Percentiles rank a stretch among this genome's conserved stretches.
These are phyloP conservation scores for Bungarus multicinctus DNA, from an alignment of 2,113 vertebrate genomes.

Conservation along the genomic window DNA sequence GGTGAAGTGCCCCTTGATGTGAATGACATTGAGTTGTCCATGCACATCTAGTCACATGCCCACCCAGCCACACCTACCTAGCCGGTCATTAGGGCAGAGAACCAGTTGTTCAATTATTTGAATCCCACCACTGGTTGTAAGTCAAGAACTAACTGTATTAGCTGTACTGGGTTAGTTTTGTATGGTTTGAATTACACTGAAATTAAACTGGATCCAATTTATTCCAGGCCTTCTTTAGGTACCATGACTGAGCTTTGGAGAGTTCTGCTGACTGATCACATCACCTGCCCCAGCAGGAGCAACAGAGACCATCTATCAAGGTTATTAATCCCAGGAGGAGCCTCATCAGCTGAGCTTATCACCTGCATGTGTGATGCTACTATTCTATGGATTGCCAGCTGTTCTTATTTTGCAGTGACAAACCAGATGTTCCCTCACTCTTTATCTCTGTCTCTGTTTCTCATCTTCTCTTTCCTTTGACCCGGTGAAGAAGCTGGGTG, in stretches of 20 bases:
- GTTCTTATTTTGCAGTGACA: conserved; percentile 30
- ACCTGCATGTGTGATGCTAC: conserved; percentile 49
- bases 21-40: no score
- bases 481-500: background rate
- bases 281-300: background rate
- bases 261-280: background rate
- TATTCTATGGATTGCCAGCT: conserved; percentile 48
- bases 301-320: conserved; percentile 9
- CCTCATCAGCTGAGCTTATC: conserved; percentile 47
- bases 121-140: no score
- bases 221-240: background rate
- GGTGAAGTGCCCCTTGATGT: no score
- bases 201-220: no score
- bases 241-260: background rate
- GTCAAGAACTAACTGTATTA: no score
- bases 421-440: conserved; percentile 33
- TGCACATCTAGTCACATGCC: no score
- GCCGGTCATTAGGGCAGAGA: no score
- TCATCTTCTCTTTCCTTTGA: background rate
- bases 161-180: no score
- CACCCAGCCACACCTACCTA: no score
- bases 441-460: background rate
- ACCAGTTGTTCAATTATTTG: no score
- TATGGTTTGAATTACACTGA: no score
- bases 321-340: conserved; percentile 35